phyloP scores from a whole-genome alignment of 1,140 invertebrate species.

The Nasonia giraulti region DNA sequence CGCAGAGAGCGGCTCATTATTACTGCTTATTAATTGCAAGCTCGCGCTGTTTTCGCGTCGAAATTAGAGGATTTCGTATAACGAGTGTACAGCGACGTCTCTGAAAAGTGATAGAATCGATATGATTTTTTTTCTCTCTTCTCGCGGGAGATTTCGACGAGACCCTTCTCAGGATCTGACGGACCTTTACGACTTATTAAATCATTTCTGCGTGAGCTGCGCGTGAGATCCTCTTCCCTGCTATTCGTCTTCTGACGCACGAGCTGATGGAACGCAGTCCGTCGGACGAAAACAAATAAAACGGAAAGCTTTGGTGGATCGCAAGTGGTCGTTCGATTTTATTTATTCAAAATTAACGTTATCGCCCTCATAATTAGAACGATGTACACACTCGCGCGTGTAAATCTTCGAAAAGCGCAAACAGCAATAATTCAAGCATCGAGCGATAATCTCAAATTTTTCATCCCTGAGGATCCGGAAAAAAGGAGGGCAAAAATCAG shows the following conservation, averaged over 20 bases:
- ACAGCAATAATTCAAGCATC: neutral
- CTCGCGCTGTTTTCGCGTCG: neutral
- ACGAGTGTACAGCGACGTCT: too few relatives aligned
- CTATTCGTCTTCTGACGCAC: conserved; percentile 47
- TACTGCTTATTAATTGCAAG: neutral
- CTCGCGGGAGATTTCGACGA: conserved; percentile 44
- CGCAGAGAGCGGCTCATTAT: neutral
- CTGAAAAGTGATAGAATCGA: neutral
- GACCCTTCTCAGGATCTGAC: conserved; percentile 66
- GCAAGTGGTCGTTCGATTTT: too few relatives aligned
- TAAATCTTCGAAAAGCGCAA: neutral
- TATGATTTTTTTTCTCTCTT: neutral
- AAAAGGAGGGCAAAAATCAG: neutral
- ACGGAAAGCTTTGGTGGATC: conserved; percentile 17
- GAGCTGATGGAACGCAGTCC: neutral
- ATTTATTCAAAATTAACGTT: too few relatives aligned
- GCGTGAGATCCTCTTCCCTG: conserved; percentile 4
- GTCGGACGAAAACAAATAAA: conserved; percentile 35
- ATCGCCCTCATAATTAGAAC: too few relatives aligned
- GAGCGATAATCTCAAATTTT: conserved; percentile 7
- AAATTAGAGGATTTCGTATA: too few relatives aligned
- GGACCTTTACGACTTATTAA: conserved; percentile 69
- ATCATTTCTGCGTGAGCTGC: conserved; percentile 61
- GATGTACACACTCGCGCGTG: too few relatives aligned
- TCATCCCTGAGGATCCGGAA: neutral